Percentiles rank a stretch among this genome's conserved stretches.
phyloP scores from a whole-genome alignment of 2,797 vertebrate genomes.

The Gallinago stenura region DNA sequence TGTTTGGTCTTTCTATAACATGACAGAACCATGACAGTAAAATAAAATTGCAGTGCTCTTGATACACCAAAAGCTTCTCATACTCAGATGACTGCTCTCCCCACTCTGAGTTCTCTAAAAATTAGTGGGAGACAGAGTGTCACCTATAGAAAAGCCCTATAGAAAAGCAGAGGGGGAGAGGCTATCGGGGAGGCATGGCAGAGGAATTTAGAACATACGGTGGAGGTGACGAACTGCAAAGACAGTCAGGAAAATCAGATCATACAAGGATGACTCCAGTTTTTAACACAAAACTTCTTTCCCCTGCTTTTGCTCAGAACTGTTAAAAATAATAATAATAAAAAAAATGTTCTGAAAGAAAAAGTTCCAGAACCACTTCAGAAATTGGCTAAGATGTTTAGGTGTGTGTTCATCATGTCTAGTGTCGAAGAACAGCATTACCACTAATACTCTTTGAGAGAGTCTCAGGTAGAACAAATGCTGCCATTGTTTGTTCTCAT shows the following conservation, averaged over 20 bases:
- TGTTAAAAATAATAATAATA: neutral
- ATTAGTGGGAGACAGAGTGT: neutral
- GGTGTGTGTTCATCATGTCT: neutral
- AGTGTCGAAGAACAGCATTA: neutral
- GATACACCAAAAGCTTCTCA: neutral
- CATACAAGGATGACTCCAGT: neutral
- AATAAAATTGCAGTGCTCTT: neutral
- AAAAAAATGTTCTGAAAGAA: neutral
- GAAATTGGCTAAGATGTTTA: neutral
- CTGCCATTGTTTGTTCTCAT: neutral
- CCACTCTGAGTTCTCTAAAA: neutral
- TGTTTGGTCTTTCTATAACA: neutral
- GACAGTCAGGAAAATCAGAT: neutral
- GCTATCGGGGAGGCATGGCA: neutral
- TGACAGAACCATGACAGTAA: neutral
- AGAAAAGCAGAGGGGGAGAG: neutral
- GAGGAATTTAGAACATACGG: neutral
- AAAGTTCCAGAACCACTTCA: neutral
- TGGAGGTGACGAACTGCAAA: neutral
- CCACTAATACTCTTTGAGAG: neutral
- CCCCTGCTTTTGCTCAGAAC: rapidly evolving
- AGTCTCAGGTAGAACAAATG: slow-evolving; percentile 15
- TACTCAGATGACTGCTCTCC: neutral
- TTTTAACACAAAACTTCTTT: neutral
- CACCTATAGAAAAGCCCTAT: neutral